Evolutionary conservation across 2,888 invertebrate genomes (phyloP).

Genomic region (Scaptomyza polygonia): DNA sequence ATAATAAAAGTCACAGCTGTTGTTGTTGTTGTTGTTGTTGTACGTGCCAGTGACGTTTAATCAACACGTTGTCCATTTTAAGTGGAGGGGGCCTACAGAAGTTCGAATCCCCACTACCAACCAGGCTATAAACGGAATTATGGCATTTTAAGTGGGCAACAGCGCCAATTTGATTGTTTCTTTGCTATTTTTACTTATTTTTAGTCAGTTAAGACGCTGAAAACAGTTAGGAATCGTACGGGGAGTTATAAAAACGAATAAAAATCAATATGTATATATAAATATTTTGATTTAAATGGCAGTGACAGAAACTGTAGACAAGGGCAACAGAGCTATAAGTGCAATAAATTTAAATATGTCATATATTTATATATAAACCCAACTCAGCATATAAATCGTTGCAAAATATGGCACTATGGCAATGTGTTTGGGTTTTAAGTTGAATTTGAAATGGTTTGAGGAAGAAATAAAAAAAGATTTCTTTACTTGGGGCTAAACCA

Average conservation of each 20-base stretch:
- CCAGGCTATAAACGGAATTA: slow-evolving; percentile 67
- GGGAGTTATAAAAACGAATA: slow-evolving; percentile 17
- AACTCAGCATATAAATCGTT: slow-evolving; percentile 32
- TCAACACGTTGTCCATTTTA: slow-evolving; percentile 65
- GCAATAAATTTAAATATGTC: slow-evolving; percentile 46
- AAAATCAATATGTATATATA: slow-evolving; percentile 5
- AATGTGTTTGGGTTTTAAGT: background rate
- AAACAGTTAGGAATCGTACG: slow-evolving; percentile 59
- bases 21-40: slow-evolving; percentile 49
- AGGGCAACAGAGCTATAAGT: slow-evolving; percentile 52
- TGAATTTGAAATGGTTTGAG: slow-evolving; percentile 5
- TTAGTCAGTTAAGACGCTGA: slow-evolving; percentile 18
- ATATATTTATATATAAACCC: slow-evolving; percentile 26
- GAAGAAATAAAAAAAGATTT: slow-evolving; percentile 14
- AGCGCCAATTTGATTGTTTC: slow-evolving; percentile 58
- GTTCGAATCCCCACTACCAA: slow-evolving; percentile 19
- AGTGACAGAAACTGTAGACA: slow-evolving; percentile 62
- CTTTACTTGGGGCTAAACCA: no score
- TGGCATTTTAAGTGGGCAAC: slow-evolving; percentile 75
- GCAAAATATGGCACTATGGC: no score
- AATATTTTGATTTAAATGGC: slow-evolving; percentile 67
- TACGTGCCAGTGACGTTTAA: slow-evolving; percentile 77
- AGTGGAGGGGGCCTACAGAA: slow-evolving; percentile 33
- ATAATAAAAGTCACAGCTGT: slow-evolving; percentile 72
- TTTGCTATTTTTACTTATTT: slow-evolving; percentile 21